A percentile compares a stretch with the other conserved stretches of the same genome.
phyloP scores from a whole-genome alignment of 1,140 invertebrate species.

The Drosophila gunungcola region DNA sequence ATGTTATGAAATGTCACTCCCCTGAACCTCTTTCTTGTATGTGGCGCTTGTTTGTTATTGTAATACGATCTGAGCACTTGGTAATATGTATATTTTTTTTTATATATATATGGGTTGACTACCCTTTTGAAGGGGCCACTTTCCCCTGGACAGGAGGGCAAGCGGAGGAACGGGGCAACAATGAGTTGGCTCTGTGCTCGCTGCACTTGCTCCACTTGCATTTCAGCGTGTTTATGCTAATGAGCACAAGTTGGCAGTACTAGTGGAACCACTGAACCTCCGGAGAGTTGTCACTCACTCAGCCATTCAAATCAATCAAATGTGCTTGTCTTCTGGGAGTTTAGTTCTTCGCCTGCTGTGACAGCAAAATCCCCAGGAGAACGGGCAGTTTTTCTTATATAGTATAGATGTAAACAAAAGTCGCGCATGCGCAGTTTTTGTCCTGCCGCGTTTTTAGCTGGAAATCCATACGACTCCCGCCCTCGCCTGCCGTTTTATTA shows the following conservation, averaged over 20 bases:
- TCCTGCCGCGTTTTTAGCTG: conserved; percentile 42
- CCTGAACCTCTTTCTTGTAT: conserved; percentile 38
- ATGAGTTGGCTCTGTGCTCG: conserved; percentile 54
- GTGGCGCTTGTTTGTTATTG: conserved; percentile 68
- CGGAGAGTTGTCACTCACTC: conserved; percentile 28
- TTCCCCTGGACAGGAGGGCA: conserved; percentile 49
- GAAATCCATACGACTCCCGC: conserved; percentile 32
- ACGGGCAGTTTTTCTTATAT: conserved; percentile 48
- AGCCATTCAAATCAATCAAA: conserved; percentile 75
- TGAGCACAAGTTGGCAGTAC: conserved; percentile 74
- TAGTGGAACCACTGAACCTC: conserved; percentile 8
- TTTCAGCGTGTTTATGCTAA: conserved; percentile 78
- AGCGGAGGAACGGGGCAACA: conserved; percentile 25
- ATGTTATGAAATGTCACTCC: conserved; percentile 74
- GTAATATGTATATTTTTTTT: conserved; percentile 42
- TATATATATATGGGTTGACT: conserved; percentile 35
- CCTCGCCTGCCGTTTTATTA: conserved; percentile 73
- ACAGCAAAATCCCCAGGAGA: conserved; percentile 40
- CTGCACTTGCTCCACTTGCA: conserved; percentile 75
- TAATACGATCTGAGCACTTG: conserved; percentile 71
- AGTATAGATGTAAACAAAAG: conserved; percentile 74
- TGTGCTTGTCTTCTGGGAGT: conserved; percentile 52
- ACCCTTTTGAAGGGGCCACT: conserved; percentile 60
- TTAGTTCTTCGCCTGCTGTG: conserved; percentile 63
- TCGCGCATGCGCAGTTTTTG: conserved; percentile 54